phyloP scores from a whole-genome alignment of 2,888 invertebrate genomes.

The Ametastegia equiseti region DNA sequence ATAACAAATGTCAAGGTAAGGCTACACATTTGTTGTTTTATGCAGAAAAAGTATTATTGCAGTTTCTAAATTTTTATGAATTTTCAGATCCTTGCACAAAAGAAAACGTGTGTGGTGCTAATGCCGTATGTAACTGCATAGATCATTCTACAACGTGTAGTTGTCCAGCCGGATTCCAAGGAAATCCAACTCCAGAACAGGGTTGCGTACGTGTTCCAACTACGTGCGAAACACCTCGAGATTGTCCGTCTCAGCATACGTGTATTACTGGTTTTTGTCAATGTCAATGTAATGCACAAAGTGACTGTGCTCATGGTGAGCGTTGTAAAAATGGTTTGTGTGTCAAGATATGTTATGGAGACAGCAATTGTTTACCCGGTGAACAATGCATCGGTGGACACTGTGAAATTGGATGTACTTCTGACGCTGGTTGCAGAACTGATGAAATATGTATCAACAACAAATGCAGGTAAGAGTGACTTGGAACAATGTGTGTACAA shows the following conservation, averaged over 20 bases:
- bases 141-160: constrained; percentile 88
- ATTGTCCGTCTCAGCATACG: constrained; percentile 87
- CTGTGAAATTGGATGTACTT: constrained; percentile 90
- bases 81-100: constrained; percentile 85
- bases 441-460: constrained; percentile 87
- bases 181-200: constrained; percentile 91
- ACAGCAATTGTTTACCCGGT: constrained; percentile 93
- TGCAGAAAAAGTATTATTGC: constrained; percentile 17
- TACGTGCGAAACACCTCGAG: constrained; percentile 82
- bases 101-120: constrained; percentile 89
- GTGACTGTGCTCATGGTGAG: constrained; percentile 90
- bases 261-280: constrained; percentile 89
- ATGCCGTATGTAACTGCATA: constrained; percentile 87
- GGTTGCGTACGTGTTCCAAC: constrained; percentile 91
- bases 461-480: constrained; percentile 79
- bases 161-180: constrained; percentile 91
- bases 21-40: constrained; percentile 3
- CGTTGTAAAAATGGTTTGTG: constrained; percentile 88
- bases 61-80: background rate
- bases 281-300: constrained; percentile 85
- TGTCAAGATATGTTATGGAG: constrained; percentile 91
- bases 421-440: constrained; percentile 87
- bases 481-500: background rate
- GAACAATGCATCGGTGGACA: constrained; percentile 91
- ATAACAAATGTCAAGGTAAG: constrained; percentile 85